These are phyloP conservation scores for Clivina fossor DNA, from an alignment of 2,888 invertebrate genomes.

Conservation along the genomic window DNA sequence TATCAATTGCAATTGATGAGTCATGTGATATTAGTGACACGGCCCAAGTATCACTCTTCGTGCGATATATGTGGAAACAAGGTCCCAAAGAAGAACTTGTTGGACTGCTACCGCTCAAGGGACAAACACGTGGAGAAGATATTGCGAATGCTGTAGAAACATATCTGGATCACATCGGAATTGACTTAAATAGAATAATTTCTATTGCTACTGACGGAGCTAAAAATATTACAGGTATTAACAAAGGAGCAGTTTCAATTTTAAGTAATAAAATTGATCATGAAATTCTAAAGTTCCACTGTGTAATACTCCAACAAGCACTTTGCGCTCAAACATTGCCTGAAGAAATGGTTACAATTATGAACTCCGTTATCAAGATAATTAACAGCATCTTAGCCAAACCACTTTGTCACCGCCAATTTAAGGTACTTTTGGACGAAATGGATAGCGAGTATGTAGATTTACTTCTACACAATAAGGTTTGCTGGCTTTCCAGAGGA, in stretches of 20 bases:
- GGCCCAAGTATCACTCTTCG: conserved; percentile 42
- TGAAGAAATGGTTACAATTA: conserved; percentile 41
- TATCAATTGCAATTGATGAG: conserved; percentile 41
- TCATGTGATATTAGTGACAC: conserved; percentile 41
- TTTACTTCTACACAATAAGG: conserved; percentile 39
- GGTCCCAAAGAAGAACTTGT: conserved; percentile 41
- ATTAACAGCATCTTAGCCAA: conserved; percentile 39
- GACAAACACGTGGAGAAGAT: conserved; percentile 40
- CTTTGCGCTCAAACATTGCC: conserved; percentile 44
- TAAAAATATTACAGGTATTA: conserved; percentile 41
- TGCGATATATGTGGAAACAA: conserved; percentile 36
- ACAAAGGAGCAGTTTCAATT: conserved; percentile 40
- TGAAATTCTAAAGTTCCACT: conserved; percentile 43
- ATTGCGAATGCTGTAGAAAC: conserved; percentile 42
- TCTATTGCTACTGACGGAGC: conserved; percentile 41
- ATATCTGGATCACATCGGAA: conserved; percentile 38
- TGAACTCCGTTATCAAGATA: conserved; percentile 41
- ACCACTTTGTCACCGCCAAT: conserved; percentile 43
- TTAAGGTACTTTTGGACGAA: conserved; percentile 43
- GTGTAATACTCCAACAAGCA: conserved; percentile 44
- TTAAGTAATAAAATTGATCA: conserved; percentile 42
- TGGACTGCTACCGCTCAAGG: conserved; percentile 37
- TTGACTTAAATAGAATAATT: conserved; percentile 40
- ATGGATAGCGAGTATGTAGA: conserved; percentile 41
- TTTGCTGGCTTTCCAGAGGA: conserved; percentile 39